These are phyloP conservation scores for Malacosoma neustria DNA, from an alignment of 2,888 invertebrate species.

Conservation along the genomic window DNA sequence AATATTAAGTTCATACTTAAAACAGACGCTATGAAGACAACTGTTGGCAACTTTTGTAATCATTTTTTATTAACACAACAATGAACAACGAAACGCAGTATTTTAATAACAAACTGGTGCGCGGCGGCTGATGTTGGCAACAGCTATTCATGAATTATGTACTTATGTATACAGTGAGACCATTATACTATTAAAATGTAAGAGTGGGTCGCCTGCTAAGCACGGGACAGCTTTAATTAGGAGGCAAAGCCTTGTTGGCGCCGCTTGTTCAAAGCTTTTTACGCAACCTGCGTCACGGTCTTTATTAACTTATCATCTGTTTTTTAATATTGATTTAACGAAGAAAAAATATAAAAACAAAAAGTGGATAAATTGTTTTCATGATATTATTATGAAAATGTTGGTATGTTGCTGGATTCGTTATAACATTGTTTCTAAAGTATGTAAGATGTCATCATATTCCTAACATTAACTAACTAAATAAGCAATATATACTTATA, in stretches of 20 bases:
- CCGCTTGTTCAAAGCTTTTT: conserved; percentile 12
- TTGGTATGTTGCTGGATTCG: no score
- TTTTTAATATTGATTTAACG: no score
- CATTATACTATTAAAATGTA: conserved; percentile 7
- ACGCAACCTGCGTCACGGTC: conserved; percentile 18
- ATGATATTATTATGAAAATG: no score
- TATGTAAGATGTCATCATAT: no score
- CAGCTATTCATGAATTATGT: not conserved
- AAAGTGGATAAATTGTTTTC: no score
- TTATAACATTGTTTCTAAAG: no score
- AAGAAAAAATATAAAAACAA: no score
- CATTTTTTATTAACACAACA: not conserved
- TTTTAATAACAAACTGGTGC: not conserved
- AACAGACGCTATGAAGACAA: no score
- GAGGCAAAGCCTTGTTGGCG: conserved; percentile 10
- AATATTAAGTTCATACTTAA: no score
- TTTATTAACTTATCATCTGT: conserved; percentile 12
- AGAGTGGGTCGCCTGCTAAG: conserved; percentile 13
- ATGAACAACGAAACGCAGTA: not conserved
- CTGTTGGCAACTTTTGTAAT: no score
- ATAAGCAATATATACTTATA: no score
- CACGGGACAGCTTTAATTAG: conserved; percentile 20
- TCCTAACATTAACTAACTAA: no score
- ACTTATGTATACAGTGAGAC: not conserved
- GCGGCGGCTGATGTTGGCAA: not conserved